Percentiles rank a stretch among this genome's conserved stretches.
These are phyloP conservation scores for Drymodes brunneopygia DNA, from an alignment of 2,113 vertebrate genomes.

Conservation along the genomic window DNA sequence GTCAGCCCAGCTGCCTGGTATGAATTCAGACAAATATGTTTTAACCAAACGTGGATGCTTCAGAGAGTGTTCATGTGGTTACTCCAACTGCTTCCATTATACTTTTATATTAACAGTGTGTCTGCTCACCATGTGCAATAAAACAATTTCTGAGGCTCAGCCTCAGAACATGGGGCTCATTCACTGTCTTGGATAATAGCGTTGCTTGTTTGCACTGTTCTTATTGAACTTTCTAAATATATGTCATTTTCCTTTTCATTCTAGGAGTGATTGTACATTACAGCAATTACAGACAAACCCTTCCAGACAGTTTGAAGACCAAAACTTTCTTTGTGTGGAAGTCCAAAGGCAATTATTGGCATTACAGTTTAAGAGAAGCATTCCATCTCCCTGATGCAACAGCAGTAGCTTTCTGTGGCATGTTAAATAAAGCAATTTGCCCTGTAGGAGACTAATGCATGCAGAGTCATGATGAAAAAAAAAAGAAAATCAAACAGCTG, in stretches of 20 bases:
- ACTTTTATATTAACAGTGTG: constrained; percentile 37
- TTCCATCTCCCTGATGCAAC: constrained; percentile 74
- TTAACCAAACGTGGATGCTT: constrained; percentile 31
- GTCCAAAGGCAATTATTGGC: constrained; percentile 71
- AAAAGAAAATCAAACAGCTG: constrained; percentile 28
- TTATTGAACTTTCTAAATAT: constrained; percentile 69
- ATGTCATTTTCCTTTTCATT: constrained; percentile 68
- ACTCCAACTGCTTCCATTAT: constrained; percentile 43
- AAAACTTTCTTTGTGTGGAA: constrained; percentile 70
- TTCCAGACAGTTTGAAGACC: constrained; percentile 67
- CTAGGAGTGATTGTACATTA: constrained; percentile 61
- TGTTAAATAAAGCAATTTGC: constrained; percentile 69
- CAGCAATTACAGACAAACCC: constrained; percentile 70
- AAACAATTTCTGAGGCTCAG: constrained; percentile 51
- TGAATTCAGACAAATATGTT: constrained; percentile 38
- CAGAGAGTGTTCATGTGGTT: constrained; percentile 45
- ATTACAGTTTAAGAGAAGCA: constrained; percentile 67
- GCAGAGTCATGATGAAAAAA: constrained; percentile 45
- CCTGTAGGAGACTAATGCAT: constrained; percentile 58
- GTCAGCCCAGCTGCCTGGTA: constrained; percentile 29
- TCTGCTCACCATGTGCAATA: constrained; percentile 55
- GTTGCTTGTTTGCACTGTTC: constrained; percentile 51
- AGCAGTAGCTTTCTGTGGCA: constrained; percentile 72
- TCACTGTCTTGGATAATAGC: constrained; percentile 44
- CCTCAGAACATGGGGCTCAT: constrained; percentile 39